Evolutionary conservation across 2,888 invertebrate species (phyloP).

Genomic region (Zelleria hepariella): DNA sequence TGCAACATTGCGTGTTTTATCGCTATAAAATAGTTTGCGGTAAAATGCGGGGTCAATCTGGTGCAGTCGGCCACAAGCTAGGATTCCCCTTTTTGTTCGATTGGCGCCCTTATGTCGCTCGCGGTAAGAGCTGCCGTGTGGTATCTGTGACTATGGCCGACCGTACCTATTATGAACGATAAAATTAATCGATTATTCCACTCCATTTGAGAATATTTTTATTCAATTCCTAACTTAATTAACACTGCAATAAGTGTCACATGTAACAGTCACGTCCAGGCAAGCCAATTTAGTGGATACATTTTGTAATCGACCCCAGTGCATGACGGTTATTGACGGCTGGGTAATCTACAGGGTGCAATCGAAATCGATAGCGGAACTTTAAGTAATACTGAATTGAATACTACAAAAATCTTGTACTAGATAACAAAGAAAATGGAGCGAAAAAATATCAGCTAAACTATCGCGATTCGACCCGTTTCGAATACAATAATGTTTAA

Average conservation of each 20-base stretch:
- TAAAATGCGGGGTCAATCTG: background rate
- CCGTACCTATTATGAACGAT: background rate
- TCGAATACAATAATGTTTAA: too few species aligned
- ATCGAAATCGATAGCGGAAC: too few species aligned
- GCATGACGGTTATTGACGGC: background rate
- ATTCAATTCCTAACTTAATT: background rate
- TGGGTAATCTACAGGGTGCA: background rate
- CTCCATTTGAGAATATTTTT: background rate
- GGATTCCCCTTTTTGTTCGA: too few species aligned
- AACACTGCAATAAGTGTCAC: background rate
- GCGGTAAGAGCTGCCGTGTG: too few species aligned
- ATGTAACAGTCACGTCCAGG: background rate
- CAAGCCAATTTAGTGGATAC: background rate
- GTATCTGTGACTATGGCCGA: too few species aligned
- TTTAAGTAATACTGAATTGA: too few species aligned
- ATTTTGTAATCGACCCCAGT: background rate
- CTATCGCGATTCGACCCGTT: too few species aligned
- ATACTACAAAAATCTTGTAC: too few species aligned
- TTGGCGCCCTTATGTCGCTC: too few species aligned
- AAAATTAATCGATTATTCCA: background rate
- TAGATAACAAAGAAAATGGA: too few species aligned
- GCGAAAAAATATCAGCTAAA: too few species aligned
- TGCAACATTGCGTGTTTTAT: background rate
- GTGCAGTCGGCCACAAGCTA: too few species aligned
- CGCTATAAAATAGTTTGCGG: background rate